Evolutionary conservation across 2,113 vertebrate genomes (phyloP), one percentile per base, ranked within the genome.

Genomic region (Holacanthus passer): DNA sequence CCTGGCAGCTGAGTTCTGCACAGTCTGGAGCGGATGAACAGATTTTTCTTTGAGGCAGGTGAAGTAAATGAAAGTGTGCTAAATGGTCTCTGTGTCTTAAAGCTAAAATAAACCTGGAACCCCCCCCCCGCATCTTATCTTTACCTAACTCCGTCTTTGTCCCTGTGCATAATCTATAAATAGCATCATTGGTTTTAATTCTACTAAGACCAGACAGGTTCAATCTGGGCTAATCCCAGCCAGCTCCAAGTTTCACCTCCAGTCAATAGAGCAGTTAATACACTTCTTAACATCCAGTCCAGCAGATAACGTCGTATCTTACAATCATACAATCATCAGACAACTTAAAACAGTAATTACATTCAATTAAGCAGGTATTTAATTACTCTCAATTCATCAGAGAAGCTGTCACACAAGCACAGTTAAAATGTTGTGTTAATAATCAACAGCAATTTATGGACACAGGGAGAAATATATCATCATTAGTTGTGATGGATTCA

Each of bases 151-250:
- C 27, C 13, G 11, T 16, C 32, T 65, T 62, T 16, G n/a, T 47
- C 43, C 58, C 19, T 29, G 31, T 58, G 56, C 55, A 47, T 65
- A 37, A 64, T 55, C 88, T 81, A 87, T 86, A 72, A 81, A 86
- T 89, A 89, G 77, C 53, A 45, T 59, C 56, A 43, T 53, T 82
- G 7, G 8, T 80, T 73, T 83, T 58, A 79, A 82, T 67, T 60
- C 82, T 63, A 50, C 70, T 78, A 45, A 74, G 5, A 87, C 82
- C 69, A 88, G 82, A 91, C 82, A 87, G 76, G 62, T 29, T 82
- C 55, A 77, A 73, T 88, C 74, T 75, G 67, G 32, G 77, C 67
- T 89, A 89, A 91, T 89, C 87, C 85, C 69, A 43, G 24, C 3
- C 22, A 50, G 79, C 81, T 77, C 59, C 22, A 20, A 56, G 75